Evolutionary conservation across 2,113 vertebrate genomes (phyloP).

Genomic region (Psettodes erumei): DNA sequence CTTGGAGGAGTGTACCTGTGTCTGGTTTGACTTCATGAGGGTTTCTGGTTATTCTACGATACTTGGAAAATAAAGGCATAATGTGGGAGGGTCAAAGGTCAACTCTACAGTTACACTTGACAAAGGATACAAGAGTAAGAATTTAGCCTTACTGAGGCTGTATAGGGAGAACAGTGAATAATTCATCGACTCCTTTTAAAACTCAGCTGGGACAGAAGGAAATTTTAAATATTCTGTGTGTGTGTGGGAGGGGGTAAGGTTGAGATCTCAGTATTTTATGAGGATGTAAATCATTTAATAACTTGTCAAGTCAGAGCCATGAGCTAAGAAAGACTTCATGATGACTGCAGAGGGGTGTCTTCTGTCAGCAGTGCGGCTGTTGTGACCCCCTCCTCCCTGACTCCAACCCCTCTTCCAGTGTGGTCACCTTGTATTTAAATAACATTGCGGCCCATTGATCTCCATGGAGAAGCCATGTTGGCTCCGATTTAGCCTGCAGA

Average conservation of each 20-base stretch:
- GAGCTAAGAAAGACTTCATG: slow-evolving; percentile 23
- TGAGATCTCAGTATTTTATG: slow-evolving; percentile 43
- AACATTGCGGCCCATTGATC: slow-evolving; percentile 71
- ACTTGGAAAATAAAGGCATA: background rate
- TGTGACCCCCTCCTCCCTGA: background rate
- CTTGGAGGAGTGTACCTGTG: background rate
- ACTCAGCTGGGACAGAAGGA: slow-evolving; percentile 38
- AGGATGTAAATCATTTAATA: slow-evolving; percentile 46
- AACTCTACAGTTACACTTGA: background rate
- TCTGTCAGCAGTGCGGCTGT: slow-evolving; percentile 37
- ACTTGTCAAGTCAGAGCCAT: slow-evolving; percentile 25
- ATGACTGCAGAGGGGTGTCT: slow-evolving; percentile 14
- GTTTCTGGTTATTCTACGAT: background rate
- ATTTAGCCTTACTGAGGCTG: slow-evolving; percentile 36
- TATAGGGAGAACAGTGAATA: slow-evolving; percentile 44
- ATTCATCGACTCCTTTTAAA: slow-evolving; percentile 48
- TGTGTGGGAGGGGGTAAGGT: background rate
- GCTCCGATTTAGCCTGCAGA: slow-evolving; percentile 66
- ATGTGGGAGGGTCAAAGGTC: slow-evolving; percentile 7
- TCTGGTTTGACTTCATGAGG: too few relatives aligned
- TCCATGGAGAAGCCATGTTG: slow-evolving; percentile 49
- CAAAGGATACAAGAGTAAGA: background rate
- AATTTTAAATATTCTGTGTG: slow-evolving; percentile 32
- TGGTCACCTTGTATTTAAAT: slow-evolving; percentile 69
- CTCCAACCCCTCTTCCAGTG: background rate